Percentiles rank a stretch among this genome's conserved stretches.
These are phyloP conservation scores for Notodonta ziczac DNA, from an alignment of 2,888 invertebrate species.

Conservation along the genomic window DNA sequence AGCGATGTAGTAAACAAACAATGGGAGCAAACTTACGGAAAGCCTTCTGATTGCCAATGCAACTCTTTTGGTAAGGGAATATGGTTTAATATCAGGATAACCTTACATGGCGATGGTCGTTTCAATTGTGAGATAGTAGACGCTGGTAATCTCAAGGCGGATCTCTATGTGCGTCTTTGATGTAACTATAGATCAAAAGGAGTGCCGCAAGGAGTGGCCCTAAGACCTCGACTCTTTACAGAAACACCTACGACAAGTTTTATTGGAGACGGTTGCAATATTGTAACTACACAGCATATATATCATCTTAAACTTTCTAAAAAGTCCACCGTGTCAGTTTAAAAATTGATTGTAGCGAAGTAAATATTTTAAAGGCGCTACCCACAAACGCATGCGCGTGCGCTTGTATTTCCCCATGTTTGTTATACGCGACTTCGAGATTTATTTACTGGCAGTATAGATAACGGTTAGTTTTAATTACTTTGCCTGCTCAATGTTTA, in stretches of 20 bases:
- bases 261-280: too few species aligned
- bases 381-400: slow-evolving; percentile 31
- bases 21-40: slow-evolving; percentile 42
- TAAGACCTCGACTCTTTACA: slow-evolving; percentile 46
- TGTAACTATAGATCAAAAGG: slow-evolving; percentile 53
- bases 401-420: slow-evolving; percentile 56
- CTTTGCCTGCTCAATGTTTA: slow-evolving; percentile 65
- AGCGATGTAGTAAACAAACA: slow-evolving; percentile 60
- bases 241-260: slow-evolving; percentile 10
- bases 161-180: slow-evolving; percentile 47
- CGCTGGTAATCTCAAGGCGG: slow-evolving; percentile 57
- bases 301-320: too few species aligned
- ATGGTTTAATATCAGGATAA: slow-evolving; percentile 41
- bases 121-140: slow-evolving; percentile 25
- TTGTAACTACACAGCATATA: too few species aligned
- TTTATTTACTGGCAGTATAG: slow-evolving; percentile 66
- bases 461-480: slow-evolving; percentile 72
- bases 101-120: slow-evolving; percentile 27
- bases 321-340: background rate
- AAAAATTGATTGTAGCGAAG: slow-evolving; percentile 42
- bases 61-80: slow-evolving; percentile 28
- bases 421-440: slow-evolving; percentile 61
- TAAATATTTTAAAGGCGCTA: slow-evolving; percentile 44
- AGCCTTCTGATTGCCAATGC: slow-evolving; percentile 15
- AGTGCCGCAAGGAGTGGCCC: slow-evolving; percentile 53